Evolutionary conservation across 2,113 vertebrate species (phyloP), one percentile per base, ranked within the genome.

Genomic region (Thermophis baileyi): DNA sequence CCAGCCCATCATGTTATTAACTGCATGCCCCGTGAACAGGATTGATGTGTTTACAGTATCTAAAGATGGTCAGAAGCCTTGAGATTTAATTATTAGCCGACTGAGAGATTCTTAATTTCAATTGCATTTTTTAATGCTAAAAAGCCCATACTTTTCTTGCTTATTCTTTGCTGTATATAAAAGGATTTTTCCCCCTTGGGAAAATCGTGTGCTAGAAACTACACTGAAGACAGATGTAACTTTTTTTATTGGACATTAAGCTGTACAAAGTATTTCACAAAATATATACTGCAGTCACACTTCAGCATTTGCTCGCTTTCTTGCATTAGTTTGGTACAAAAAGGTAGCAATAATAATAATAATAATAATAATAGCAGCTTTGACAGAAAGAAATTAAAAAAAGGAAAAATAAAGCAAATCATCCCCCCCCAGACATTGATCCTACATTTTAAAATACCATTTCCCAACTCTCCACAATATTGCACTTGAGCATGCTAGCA

Each of bases 171-270:
- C 94, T 96, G 96, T 95, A 44, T 90, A 96, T 44, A 94, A 95
- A 96, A 96, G 88, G 90, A 93, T 96, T 95, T 93, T 94, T 94
- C 95, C 96, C 96, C 97, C 95, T 95, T 96, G 97, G 96, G 90
- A 96, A 96, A 96, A 96, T 97, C 95, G 93, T 94, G 97, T 94
- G 96, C 97, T 97, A 98, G 97, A 98, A 98, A 98, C 97, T 98
- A 98, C 98, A 98, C 97, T 98, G 97, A 98, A 98, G 97, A 98
- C 98, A 98, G 97, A 98, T 98, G 97, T 96, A 98, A 98, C 97
- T 98, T 98, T 97, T 96, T 98, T 98, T 98, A 98, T 98, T 98
- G 97, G 98, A 98, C 98, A 97, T 98, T 97, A 98, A 98, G 98
- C 98, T 98, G 97, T 98, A 98, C 98, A 98, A 98, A 97, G 96